Base-by-base conservation (phyloP, 1,140 invertebrate species). In the Magallana gigas region DNA sequence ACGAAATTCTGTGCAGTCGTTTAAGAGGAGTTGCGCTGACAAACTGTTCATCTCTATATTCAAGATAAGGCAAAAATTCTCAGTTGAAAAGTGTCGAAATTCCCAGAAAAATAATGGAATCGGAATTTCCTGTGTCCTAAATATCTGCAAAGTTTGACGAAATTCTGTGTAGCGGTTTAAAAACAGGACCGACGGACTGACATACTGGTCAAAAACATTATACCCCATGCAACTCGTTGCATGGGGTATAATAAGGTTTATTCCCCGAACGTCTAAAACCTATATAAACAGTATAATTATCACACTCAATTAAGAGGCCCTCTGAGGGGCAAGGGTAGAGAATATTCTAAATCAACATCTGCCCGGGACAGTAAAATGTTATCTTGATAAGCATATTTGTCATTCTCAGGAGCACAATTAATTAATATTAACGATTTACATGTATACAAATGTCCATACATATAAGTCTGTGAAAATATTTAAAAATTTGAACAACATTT, bases 391-490 rank as follows among this genome's bases (percentile, higher is more conserved):
- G 36, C 60, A 62, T n/a, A 62, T 62, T 62, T 62, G 60, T 62
- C 60, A 62, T 62, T 62, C 60, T 62, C 60, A 62, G 60, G 60
- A 62, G 60, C 60, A 62, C 8, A 62, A 62, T 62, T 62, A 62
- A 62, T 62, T 62, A 4, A 62, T 62, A 62, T 62, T 62, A 62
- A 62, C 60, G 60, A 62, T 62, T 62, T 62, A 62, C 60, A 62
- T 62, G 60, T 62, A 62, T 62, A 62, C 60, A 62, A 62, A 62
- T 62, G 60, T 62, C 60, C 60, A 62, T 62, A 62, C 60, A 62
- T 62, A 62, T 12, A 62, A 62, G 60, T 62, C 60, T 62, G 60
- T 62, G 60, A 62, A 62, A 62, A 62, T 62, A 62, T 62, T 62
- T 62, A 62, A 62, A 62, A 62, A 9, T 48, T 48, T 48, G 36